Conservation (phyloP, 2,888 invertebrate species). For the Tinea trinotella region DNA sequence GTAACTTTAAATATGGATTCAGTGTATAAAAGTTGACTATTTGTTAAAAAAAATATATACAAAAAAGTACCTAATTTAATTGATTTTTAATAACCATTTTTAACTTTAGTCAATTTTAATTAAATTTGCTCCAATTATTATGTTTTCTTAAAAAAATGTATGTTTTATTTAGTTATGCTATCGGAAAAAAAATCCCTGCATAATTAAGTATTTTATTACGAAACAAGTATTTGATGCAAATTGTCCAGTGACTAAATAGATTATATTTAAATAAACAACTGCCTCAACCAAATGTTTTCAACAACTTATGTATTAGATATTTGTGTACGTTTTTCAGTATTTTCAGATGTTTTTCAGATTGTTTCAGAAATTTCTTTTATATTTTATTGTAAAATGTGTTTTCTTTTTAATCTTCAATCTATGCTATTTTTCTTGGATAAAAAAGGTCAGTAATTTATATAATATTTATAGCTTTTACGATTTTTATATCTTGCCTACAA, state of each 20-base stretch:
- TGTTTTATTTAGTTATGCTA: too few relatives aligned
- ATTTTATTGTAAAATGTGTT: not conserved
- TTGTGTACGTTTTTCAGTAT: not conserved
- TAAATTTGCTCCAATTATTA: not conserved
- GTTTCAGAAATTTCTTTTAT: conserved; percentile 3
- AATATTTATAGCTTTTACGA: not conserved
- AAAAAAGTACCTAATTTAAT: too few relatives aligned
- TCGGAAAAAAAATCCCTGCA: too few relatives aligned
- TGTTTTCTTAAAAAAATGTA: not conserved
- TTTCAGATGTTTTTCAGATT: not conserved
- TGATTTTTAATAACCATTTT: not conserved
- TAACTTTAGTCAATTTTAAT: not conserved
- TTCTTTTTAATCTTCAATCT: not conserved
- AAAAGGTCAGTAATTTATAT: not conserved
- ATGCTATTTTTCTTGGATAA: conserved; percentile 3
- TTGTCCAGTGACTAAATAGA: too few relatives aligned
- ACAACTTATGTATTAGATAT: not conserved
- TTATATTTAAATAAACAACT: too few relatives aligned
- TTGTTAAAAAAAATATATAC: not conserved
- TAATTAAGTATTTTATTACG: too few relatives aligned
- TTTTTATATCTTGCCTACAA: not conserved
- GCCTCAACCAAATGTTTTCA: not conserved
- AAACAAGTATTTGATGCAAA: too few relatives aligned
- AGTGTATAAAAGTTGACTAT: not conserved
- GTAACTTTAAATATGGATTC: too few relatives aligned